Evolutionary conservation across 2,797 vertebrate genomes (phyloP), one percentile per base, ranked within the genome.

Genomic region (Geotrypetes seraphini): DNA sequence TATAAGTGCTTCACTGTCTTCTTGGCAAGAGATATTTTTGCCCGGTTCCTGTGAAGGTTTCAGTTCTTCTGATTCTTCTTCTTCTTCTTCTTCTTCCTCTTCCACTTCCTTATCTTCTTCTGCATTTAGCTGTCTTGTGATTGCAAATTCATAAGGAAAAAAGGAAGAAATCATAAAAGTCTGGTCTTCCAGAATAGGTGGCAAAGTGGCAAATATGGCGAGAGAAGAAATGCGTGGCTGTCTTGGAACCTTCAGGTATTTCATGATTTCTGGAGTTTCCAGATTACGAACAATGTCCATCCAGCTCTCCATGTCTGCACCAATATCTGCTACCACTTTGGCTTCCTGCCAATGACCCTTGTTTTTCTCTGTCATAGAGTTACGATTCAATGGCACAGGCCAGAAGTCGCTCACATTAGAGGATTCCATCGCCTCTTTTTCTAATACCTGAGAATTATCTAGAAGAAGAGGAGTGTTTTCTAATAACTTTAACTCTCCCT

Each of bases 201-300:
- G 81, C 46, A 98, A 69, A 0, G 81, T 75, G 0, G 69, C 66
- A 0, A 82, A 38, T 18, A 74, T 69, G 3, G 39, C 14, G 7
- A 76, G 58, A 1, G 75, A 45, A 0, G 64, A 47, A 0, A 61
- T 56, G 1, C 85, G 81, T 0, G 64, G 29, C 21, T 42, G 42
- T 31, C 85, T 75, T 0, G 58, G 54, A 10, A 26, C 4, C 19
- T 66, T 73, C 32, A 68, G 63, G 0, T 50, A 73, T 33, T 78
- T 88, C 9, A 78, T 39, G 37, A 71, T 64, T 42, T 86, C 50
- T 0, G 88, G 67, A n/a, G 85, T 75, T 4, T 86, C 87, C 86
- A 98, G 90, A 69, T 53, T 89, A 40, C 86, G 86, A 16, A 98
- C 71, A 0, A 88, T 92, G 40, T 92, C 91, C 59, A 90, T 73